phyloP scores from a whole-genome alignment of 2,113 vertebrate genomes.

The Brachyhypopomus occidentalis region DNA sequence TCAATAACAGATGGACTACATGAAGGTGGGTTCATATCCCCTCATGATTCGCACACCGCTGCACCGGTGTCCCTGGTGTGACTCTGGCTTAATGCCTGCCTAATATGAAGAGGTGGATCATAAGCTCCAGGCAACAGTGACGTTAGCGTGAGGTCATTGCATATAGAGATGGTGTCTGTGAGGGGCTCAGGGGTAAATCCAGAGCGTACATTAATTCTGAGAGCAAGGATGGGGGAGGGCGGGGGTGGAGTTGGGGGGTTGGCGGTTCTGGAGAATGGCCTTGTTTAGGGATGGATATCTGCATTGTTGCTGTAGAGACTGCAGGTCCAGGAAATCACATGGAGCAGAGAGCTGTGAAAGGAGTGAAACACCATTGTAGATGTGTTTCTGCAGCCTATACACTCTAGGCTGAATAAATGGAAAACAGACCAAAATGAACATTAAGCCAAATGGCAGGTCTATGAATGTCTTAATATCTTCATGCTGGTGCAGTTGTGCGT shows the following conservation, averaged over 20 bases:
- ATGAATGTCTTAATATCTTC: not conserved
- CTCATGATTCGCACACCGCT: constrained; percentile 19
- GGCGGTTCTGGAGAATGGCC: constrained; percentile 9
- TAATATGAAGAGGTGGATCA: constrained; percentile 64
- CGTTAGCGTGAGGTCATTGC: constrained; percentile 64
- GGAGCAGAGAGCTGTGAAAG: not conserved
- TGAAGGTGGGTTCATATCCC: constrained; percentile 47
- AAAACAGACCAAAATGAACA: not conserved
- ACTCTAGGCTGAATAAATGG: not conserved
- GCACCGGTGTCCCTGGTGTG: constrained; percentile 62
- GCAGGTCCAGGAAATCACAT: not conserved
- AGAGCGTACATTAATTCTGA: constrained; percentile 43
- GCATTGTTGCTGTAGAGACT: constrained; percentile 25
- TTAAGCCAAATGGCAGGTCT: too few relatives aligned
- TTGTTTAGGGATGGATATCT: constrained; percentile 23
- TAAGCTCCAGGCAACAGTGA: constrained; percentile 62
- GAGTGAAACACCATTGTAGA: not conserved
- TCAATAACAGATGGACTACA: constrained; percentile 45
- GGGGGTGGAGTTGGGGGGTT: not conserved
- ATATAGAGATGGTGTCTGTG: constrained; percentile 53
- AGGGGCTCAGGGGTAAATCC: constrained; percentile 54
- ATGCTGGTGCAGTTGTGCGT: not conserved
- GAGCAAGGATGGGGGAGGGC: not conserved
- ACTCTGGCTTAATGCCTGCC: constrained; percentile 62
- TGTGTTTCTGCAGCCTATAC: not conserved